Evolutionary conservation across 2,888 invertebrate species (phyloP), one percentile per base, ranked within the genome.

Genomic region (Philopedon plagiatum): DNA sequence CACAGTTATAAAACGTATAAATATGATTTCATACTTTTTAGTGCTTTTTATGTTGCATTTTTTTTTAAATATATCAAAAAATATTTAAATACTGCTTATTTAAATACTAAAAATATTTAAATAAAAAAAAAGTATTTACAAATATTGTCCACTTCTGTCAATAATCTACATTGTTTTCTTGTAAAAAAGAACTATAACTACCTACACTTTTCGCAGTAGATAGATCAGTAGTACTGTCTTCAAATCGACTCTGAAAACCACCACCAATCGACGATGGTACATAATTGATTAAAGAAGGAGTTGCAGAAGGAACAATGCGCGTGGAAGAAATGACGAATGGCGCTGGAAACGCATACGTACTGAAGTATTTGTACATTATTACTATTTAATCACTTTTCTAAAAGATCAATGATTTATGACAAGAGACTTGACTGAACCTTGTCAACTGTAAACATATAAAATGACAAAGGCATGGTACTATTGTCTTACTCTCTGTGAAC

Each of bases 281-380:
- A 62, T 51, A 69, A 15, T 69, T 69, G 15, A 62, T 62, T 9
- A 69, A 46, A 8, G 69, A 69, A 13, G 56, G 62, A 7, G 69
- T 19, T 5, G n/a, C 4, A 11, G 54, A 34, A 1, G 23, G 29
- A 7, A 21, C 2, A n/a, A 34, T 32, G 1, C 34, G 34, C 4
- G 13, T n/a, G 1, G 51, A n/a, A 29, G n/a, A 32, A 5, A 23
- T 61, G 13, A 18, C 18, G 13, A 34, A 9, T 9, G 34, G 11
- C 7, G 3, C 4, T 29, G 34, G 11, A 34, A 34, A 34, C 5
- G 39, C 3, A 15, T 39, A 39, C 7, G 15, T 1, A 15, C 39
- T 39, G 5, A 7, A 7, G n/a, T 39, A 26, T 26, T 5, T 7
- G 3, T 26, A 3, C 3, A 5, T 7, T 5, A 26, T 26, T 7